These are phyloP conservation scores for Echiichthys vipera DNA, from an alignment of 2,797 vertebrate genomes.

Conservation along the genomic window DNA sequence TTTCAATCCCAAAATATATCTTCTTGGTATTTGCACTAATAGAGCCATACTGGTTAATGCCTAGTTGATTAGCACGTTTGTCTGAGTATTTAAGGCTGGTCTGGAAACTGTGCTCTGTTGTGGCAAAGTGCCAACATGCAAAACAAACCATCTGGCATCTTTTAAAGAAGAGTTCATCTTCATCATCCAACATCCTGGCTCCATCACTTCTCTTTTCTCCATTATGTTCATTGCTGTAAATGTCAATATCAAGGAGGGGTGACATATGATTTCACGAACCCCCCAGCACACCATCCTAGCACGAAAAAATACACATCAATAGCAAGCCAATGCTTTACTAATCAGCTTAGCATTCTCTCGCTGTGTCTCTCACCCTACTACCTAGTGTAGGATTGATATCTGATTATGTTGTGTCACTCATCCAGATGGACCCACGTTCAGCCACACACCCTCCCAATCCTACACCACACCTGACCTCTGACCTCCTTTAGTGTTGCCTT, in stretches of 20 bases:
- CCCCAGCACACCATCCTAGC: background rate
- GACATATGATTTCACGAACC: conserved; percentile 41
- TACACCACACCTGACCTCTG: conserved; percentile 94
- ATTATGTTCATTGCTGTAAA: conserved; percentile 50
- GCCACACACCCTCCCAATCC: conserved; percentile 86
- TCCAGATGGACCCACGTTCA: conserved; percentile 98
- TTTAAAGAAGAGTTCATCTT: conserved; percentile 35
- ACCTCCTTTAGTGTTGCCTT: conserved; percentile 93
- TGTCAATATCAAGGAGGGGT: conserved; percentile 53
- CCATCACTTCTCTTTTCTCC: conserved; percentile 10
- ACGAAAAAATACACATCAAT: conserved; percentile 70
- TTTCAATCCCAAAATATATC: background rate
- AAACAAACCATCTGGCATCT: conserved; percentile 67
- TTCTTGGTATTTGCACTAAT: background rate
- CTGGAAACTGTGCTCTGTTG: conserved; percentile 87
- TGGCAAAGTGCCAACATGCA: conserved; percentile 73
- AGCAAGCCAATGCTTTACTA: conserved; percentile 88
- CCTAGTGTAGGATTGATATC: conserved; percentile 94
- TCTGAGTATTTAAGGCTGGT: conserved; percentile 68
- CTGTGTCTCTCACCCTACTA: conserved; percentile 60
- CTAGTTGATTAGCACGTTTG: conserved; percentile 36
- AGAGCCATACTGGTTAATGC: background rate
- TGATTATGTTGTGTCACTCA: conserved; percentile 99
- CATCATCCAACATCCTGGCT: conserved; percentile 19
- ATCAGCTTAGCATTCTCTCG: conserved; percentile 92